Evolutionary conservation across 1,140 invertebrate genomes (phyloP), one percentile per base, ranked within the genome.

Genomic region (Aphis gossypii): DNA sequence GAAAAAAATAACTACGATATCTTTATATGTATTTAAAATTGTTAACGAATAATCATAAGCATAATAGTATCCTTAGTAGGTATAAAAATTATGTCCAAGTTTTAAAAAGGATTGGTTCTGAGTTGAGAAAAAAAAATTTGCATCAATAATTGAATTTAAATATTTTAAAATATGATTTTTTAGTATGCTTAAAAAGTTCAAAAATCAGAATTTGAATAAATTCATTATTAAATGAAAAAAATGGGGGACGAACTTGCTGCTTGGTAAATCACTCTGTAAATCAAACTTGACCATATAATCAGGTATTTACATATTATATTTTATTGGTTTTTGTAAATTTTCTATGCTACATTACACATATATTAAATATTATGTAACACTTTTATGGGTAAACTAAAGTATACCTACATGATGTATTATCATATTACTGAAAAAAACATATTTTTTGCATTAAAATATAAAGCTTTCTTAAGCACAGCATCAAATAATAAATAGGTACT

Each of bases 181-280:
- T 18, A 35, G 2, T n/a, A 76, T 18, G 18, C 1, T 51, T 30
- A 60, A 30, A 60, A 60, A 60, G 18, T n/a, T n/a, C 1, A n/a
- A n/a, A 76, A 76, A 76, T 76, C 14, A 20, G 4, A 76, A n/a
- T n/a, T 76, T n/a, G 5, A n/a, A 76, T 76, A 35, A n/a, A 76
- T 76, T 0, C 18, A 35, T 76, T n/a, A 76, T 76, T 46, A 18
- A 51, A 51, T 51, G 14, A 51, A 51, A 51, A 48, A 46, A 46
- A 46, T 11, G 8, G 0, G 0, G 46, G 11, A 46, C 46, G 9
- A 46, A 1, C 46, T 1, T 46, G 9, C 0, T 14, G 6, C 0
- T 14, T 20, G 11, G 11, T 14, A 11, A 35, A n/a, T n/a, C 30
- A 6, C 30, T 5, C 0, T 35, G 4, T 76, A 18, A 30, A 14